Percentiles rank a stretch among this genome's conserved stretches.
These are phyloP conservation scores for Gorsachius magnificus DNA, from an alignment of 2,797 vertebrate genomes.

Conservation along the genomic window DNA sequence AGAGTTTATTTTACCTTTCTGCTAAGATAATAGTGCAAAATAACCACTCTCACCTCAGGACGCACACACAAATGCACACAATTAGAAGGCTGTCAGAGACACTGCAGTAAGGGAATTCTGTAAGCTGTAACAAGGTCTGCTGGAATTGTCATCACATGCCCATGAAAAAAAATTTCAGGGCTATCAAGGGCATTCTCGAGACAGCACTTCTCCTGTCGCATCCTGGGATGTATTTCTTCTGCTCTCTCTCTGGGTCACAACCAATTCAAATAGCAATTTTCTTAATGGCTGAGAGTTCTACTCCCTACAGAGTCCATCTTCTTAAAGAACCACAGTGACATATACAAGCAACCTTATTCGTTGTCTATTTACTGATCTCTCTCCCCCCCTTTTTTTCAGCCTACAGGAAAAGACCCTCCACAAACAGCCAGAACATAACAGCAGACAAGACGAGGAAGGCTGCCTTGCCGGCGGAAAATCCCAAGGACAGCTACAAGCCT, in stretches of 20 bases:
- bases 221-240: neutral
- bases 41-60: neutral
- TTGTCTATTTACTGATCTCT: neutral
- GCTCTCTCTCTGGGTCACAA: neutral
- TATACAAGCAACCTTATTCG: neutral
- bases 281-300: neutral
- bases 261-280: neutral
- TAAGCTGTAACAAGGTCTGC: neutral
- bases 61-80: neutral
- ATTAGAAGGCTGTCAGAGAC: neutral
- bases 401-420: neutral
- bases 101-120: neutral
- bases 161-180: neutral
- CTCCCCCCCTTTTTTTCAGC: neutral
- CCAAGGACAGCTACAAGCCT: neutral
- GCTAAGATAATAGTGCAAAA: neutral
- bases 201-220: neutral
- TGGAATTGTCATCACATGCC: neutral
- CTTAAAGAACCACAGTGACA: neutral
- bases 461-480: neutral
- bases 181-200: neutral
- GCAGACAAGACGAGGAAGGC: neutral
- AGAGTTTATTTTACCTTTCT: neutral
- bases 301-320: neutral
- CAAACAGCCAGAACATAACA: neutral